Conservation (phyloP, 2,113 vertebrate genomes). For the Mastomys natalensis region DNA sequence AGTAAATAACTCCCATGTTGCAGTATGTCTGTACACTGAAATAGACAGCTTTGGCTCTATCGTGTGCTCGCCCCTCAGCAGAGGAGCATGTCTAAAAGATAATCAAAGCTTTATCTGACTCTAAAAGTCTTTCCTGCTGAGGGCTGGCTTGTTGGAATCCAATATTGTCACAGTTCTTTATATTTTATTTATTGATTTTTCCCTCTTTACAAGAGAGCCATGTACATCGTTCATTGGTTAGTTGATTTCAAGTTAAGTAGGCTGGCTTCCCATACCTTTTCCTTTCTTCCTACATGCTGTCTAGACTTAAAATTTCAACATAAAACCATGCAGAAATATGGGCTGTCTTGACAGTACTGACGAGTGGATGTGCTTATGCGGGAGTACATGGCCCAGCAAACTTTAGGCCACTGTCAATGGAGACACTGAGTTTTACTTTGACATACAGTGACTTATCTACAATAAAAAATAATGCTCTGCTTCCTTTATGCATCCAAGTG, state of each 20-base stretch:
- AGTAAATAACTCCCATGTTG: conserved; percentile 86
- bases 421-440: background rate
- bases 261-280: background rate
- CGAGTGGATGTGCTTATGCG: fast-evolving
- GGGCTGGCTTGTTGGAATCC: background rate
- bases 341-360: background rate
- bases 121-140: background rate
- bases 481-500: background rate
- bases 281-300: background rate
- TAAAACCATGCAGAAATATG: background rate
- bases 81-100: conserved; percentile 64
- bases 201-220: conserved; percentile 3
- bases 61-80: conserved; percentile 51
- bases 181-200: background rate
- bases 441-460: background rate
- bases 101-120: conserved; percentile 69
- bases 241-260: background rate
- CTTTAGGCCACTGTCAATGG: background rate
- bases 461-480: background rate
- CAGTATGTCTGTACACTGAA: conserved; percentile 77
- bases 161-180: background rate
- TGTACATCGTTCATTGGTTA: background rate
- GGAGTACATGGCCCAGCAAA: fast-evolving
- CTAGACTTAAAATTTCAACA: background rate
- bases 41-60: conserved; percentile 81